Conservation (phyloP, 2,113 vertebrate species). For the Clinocottus analis region DNA sequence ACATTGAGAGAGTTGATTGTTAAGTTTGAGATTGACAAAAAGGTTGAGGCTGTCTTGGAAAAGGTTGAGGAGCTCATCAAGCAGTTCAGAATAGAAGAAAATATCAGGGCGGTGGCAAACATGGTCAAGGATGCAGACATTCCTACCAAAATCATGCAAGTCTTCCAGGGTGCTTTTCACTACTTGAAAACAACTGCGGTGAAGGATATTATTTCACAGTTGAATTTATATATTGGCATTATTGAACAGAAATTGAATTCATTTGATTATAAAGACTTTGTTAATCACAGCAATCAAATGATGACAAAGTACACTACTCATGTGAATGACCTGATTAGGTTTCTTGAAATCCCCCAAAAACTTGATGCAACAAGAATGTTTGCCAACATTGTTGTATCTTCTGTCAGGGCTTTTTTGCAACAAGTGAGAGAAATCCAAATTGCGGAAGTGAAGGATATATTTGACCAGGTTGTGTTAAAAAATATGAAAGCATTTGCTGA, state of each 20-base stretch:
- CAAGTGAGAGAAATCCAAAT: constrained; percentile 81
- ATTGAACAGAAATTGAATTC: constrained; percentile 81
- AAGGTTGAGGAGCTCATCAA: constrained; percentile 83
- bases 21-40: constrained; percentile 84
- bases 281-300: constrained; percentile 82
- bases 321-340: constrained; percentile 83
- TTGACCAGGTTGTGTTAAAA: constrained; percentile 72
- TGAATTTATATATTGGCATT: constrained; percentile 83
- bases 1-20: constrained; percentile 80
- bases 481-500: constrained; percentile 71
- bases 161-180: constrained; percentile 74
- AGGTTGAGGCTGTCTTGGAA: constrained; percentile 83
- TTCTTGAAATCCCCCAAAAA: constrained; percentile 87
- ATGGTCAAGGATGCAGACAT: constrained; percentile 80
- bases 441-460: constrained; percentile 77
- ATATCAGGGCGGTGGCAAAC: constrained; percentile 69
- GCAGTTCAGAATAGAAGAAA: constrained; percentile 85
- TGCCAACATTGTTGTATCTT: constrained; percentile 69
- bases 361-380: constrained; percentile 82
- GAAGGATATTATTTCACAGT: constrained; percentile 80
- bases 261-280: constrained; percentile 88
- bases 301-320: constrained; percentile 70
- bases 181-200: constrained; percentile 85
- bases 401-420: constrained; percentile 68
- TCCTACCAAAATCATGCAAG: constrained; percentile 69